These are phyloP conservation scores for Arrhopalites spinosus DNA, from an alignment of 2,888 invertebrate species.

Conservation along the genomic window DNA sequence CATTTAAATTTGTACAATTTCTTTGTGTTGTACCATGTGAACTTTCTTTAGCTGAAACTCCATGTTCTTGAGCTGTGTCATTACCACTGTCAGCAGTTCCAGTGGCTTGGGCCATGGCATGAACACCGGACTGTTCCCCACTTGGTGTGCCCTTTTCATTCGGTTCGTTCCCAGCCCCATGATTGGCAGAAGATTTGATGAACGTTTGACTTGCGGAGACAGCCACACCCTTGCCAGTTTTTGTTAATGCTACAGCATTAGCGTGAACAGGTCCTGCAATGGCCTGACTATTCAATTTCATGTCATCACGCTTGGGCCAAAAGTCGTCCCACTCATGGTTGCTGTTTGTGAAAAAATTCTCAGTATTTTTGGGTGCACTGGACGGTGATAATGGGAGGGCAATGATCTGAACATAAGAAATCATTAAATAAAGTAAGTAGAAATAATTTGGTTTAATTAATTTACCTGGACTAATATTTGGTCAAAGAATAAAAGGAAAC, in stretches of 20 bases:
- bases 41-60: background rate
- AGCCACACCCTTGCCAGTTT: background rate
- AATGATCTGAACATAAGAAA: no score
- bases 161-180: background rate
- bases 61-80: no score
- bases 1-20: background rate
- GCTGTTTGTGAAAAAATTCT: no score
- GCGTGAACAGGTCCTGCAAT: background rate
- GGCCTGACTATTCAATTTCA: no score
- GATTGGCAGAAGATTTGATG: background rate
- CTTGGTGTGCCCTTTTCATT: background rate
- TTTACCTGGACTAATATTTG: no score
- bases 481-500: no score
- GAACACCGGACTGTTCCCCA: conserved; percentile 8
- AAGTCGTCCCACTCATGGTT: no score
- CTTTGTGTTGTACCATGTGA: background rate
- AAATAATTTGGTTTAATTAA: no score
- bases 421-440: no score
- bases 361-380: no score
- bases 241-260: background rate
- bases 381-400: no score
- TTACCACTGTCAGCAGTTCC: conserved; percentile 17
- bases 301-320: no score
- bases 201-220: background rate
- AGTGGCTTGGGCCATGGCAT: conserved; percentile 18